These are phyloP conservation scores for Neopelma chrysocephalum DNA, from an alignment of 2,797 vertebrate genomes.

Conservation along the genomic window DNA sequence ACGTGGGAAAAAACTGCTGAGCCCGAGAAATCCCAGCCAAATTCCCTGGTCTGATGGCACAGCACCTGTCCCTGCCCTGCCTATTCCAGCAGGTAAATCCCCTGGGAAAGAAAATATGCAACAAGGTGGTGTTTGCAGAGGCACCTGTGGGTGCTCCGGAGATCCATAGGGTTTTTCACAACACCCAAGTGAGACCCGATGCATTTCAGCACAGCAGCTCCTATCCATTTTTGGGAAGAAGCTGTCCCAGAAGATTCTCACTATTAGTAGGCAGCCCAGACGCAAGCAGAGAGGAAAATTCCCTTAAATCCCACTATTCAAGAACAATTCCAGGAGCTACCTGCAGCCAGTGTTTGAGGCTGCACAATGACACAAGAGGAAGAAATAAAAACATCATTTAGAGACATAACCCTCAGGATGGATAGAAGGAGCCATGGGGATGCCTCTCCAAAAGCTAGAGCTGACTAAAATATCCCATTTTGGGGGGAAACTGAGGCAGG, in stretches of 20 bases:
- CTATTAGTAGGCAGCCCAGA: background rate
- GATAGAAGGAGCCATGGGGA: background rate
- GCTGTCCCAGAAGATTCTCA: background rate
- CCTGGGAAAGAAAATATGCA: background rate
- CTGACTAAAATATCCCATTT: background rate
- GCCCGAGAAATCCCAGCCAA: background rate
- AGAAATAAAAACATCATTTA: background rate
- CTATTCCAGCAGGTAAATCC: background rate
- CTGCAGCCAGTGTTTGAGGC: background rate
- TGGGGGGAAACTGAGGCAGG: background rate
- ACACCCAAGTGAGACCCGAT: background rate
- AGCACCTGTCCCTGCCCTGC: background rate
- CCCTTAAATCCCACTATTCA: background rate
- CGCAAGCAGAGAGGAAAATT: background rate
- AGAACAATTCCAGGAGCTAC: background rate
- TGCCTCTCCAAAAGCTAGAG: background rate
- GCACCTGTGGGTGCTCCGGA: rapidly evolving
- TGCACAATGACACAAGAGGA: background rate
- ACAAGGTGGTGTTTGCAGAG: background rate
- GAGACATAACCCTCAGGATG: background rate
- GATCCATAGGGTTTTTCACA: background rate
- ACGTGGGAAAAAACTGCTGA: background rate
- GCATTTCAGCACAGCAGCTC: background rate
- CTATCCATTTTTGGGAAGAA: background rate
- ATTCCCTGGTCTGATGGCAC: rapidly evolving